Conservation (phyloP, 1,140 invertebrate species). For the Drosophila trapezifrons region DNA sequence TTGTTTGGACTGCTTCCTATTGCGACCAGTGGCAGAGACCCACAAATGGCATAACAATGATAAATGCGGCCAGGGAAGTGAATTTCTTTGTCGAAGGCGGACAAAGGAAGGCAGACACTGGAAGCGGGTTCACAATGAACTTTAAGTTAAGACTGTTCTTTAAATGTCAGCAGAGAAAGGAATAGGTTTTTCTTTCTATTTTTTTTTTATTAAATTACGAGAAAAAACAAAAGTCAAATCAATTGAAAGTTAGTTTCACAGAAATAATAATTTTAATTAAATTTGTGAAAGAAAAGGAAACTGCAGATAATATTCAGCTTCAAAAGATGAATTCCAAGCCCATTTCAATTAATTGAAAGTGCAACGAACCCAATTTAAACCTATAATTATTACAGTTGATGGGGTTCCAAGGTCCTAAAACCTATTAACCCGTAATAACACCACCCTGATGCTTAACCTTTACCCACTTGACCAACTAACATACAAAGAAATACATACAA, state of each 20-base stretch:
- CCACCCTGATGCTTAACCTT: conserved; percentile 18
- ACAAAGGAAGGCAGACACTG: conserved; percentile 27
- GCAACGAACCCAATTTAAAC: neutral
- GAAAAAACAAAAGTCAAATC: neutral
- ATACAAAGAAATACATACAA: neutral
- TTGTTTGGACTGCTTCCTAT: conserved; percentile 64
- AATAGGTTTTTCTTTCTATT: neutral
- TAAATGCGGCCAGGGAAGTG: conserved; percentile 48
- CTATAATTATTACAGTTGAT: neutral
- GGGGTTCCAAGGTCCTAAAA: conserved; percentile 4
- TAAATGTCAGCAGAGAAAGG: neutral
- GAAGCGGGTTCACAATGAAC: conserved; percentile 9
- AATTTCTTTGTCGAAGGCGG: conserved; percentile 26
- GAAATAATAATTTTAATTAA: neutral
- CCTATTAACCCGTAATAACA: neutral
- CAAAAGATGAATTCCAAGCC: neutral
- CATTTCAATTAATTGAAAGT: conserved; percentile 1
- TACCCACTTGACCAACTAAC: conserved; percentile 42
- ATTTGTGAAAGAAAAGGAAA: neutral
- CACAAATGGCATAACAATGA: conserved; percentile 48
- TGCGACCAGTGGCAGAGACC: conserved; percentile 27
- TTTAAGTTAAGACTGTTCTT: conserved; percentile 4
- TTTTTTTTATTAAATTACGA: neutral
- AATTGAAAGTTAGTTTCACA: neutral
- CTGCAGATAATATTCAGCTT: neutral